A percentile compares a stretch with the other conserved stretches of the same genome.
phyloP scores from a whole-genome alignment of 2,113 vertebrate genomes.

The Neomonachus schauinslandi region DNA sequence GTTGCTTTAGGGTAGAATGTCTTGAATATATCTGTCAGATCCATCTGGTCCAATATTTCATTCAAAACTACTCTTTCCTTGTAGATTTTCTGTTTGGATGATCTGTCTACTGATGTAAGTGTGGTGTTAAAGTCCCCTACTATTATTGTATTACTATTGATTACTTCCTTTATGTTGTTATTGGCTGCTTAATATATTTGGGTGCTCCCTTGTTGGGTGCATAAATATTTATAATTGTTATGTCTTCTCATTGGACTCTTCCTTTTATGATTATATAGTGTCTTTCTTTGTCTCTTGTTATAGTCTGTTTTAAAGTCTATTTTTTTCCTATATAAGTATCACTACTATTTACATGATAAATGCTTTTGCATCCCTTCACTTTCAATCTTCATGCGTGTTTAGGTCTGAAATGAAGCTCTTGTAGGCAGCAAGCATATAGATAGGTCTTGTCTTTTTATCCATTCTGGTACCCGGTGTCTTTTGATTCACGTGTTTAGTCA shows the following conservation, averaged over 20 bases:
- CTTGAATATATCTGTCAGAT: neutral
- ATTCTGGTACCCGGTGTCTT: neutral
- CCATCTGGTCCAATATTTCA: neutral
- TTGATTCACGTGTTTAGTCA: neutral
- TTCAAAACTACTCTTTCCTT: neutral
- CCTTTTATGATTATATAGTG: neutral
- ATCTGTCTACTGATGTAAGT: neutral
- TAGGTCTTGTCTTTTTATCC: neutral
- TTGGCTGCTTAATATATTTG: neutral
- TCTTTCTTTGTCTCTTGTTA: neutral
- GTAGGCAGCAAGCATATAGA: neutral
- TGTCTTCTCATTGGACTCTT: neutral
- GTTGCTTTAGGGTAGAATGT: neutral
- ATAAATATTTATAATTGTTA: neutral
- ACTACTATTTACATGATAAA: neutral
- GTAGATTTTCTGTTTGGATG: neutral
- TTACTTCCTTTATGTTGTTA: neutral
- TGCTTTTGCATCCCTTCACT: neutral
- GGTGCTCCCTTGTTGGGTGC: neutral
- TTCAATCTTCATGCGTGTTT: neutral
- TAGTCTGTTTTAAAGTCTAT: neutral
- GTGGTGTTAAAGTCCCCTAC: neutral
- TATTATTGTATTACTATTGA: neutral
- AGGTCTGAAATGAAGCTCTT: neutral
- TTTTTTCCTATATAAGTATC: neutral